Base-by-base conservation (phyloP, 2,797 vertebrate genomes). In the Hozukius guyotensis region DNA sequence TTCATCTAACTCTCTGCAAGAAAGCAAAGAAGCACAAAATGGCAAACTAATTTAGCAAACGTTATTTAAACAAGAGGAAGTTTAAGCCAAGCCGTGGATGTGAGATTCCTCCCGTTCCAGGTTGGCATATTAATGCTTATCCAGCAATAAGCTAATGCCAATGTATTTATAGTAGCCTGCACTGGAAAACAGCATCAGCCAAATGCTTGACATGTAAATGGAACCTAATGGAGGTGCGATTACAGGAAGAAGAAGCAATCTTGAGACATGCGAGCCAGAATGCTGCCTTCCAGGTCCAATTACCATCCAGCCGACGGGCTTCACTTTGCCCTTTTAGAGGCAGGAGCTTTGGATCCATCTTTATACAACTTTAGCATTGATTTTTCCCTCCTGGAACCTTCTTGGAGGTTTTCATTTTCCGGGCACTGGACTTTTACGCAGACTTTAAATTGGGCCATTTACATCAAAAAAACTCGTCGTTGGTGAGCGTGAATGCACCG, bases 331-430 rank as follows among this genome's bases (percentile, higher is more conserved):
- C 78, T 87, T 82, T 89, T 9, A 49, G 29, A 65, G 52, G 22
- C 68, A 29, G 57, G 65, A 72, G 62, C 4, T 1, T 1, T 16
- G 56, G 72, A 78, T 77, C 72, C 42, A 57, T 86, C 66, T 77
- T 55, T 69, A 52, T 77, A 85, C 73, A 77, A 83, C 75, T 81
- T 75, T 46, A 69, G 32, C 59, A 82, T 90, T 78, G 78, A 90
- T 84, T 82, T 79, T 60, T 53, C 53, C 57, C 73, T 72, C 76
- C 80, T 82, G 66, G 66, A 85, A 78, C 61, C 64, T 85, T 85
- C 56, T 34, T 52, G 22, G 59, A 89, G 72, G 64, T 78, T 77
- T 68, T 67, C 29, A 67, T 79, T 85, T 80, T 59, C 78, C 14
- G 12, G 36, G 67, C 42, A 61, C 49, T 61, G 38, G 65, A 72